phyloP scores from a whole-genome alignment of 2,888 invertebrate species.

The Platynereis dumerilii region DNA sequence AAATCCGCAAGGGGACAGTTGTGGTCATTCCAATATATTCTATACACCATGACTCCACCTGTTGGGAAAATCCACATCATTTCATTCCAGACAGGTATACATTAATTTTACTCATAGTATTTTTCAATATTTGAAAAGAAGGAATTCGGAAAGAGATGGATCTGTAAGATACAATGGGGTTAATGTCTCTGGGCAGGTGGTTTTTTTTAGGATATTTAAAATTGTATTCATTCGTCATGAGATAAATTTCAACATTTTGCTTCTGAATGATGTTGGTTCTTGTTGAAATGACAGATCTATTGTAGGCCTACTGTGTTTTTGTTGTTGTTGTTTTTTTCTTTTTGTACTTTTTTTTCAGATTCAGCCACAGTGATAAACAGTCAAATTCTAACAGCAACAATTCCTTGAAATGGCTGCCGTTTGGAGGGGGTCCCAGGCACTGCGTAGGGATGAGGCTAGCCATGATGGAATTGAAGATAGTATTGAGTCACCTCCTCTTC shows the following conservation, averaged over 20 bases:
- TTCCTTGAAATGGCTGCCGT: conserved; percentile 38
- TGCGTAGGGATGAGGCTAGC: conserved; percentile 50
- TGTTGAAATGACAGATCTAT: too few species aligned
- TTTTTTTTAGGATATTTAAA: too few species aligned
- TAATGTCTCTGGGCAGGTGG: too few species aligned
- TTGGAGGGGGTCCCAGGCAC: conserved; percentile 46
- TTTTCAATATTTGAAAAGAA: too few species aligned
- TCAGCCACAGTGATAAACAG: conserved; percentile 27
- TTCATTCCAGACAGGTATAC: conserved; percentile 15
- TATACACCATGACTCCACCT: conserved; percentile 14
- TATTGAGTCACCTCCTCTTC: conserved; percentile 37
- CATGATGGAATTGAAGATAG: conserved; percentile 43
- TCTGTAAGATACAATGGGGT: too few species aligned
- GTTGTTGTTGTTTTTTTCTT: too few species aligned
- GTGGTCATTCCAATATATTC: conserved; percentile 11
- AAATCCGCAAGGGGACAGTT: conserved; percentile 11
- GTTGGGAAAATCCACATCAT: conserved; percentile 6
- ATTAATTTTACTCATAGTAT: neutral
- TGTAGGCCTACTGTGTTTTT: too few species aligned
- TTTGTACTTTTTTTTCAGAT: too few species aligned
- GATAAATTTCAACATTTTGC: too few species aligned
- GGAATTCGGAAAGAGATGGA: too few species aligned
- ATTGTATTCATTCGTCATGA: too few species aligned
- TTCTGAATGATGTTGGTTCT: too few species aligned
- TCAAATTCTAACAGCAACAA: conserved; percentile 31